Percentiles rank a stretch among this genome's conserved stretches.
Conservation (phyloP, 2,797 vertebrate species). For the Balearica regulorum region DNA sequence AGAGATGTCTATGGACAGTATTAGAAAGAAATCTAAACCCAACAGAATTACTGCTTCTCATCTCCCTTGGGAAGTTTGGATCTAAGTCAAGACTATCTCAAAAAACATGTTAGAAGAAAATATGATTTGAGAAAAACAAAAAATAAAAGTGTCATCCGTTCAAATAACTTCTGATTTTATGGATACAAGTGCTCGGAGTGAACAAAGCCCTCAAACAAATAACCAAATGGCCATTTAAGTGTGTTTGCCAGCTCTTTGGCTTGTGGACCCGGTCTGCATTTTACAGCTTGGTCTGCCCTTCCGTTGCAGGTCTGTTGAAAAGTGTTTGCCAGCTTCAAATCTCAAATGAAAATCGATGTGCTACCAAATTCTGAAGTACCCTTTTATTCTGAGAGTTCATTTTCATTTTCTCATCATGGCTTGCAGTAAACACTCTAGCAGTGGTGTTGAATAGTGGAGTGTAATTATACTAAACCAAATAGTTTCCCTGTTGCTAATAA, state of each 20-base stretch:
- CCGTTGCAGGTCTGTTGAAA: neutral
- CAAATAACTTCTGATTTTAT: conserved; percentile 19
- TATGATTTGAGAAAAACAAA: neutral
- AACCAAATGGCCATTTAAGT: neutral
- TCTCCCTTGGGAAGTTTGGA: neutral
- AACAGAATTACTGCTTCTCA: neutral
- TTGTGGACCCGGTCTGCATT: neutral
- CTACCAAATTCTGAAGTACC: neutral
- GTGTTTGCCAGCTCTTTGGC: neutral
- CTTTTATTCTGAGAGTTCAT: neutral
- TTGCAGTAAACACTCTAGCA: neutral
- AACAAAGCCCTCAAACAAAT: neutral
- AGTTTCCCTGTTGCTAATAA: conserved; percentile 1
- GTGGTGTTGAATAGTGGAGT: neutral
- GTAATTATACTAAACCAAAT: conserved; percentile 36
- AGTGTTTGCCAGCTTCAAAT: neutral
- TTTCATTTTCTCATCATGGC: conserved; percentile 16
- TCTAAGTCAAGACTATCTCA: neutral
- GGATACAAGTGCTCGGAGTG: neutral
- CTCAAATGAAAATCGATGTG: neutral
- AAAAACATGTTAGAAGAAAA: neutral
- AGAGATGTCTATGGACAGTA: neutral
- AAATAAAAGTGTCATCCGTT: neutral
- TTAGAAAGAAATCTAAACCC: neutral
- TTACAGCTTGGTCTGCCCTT: neutral